phyloP scores from a whole-genome alignment of 2,888 invertebrate species.

The Criorhina ranunculi region DNA sequence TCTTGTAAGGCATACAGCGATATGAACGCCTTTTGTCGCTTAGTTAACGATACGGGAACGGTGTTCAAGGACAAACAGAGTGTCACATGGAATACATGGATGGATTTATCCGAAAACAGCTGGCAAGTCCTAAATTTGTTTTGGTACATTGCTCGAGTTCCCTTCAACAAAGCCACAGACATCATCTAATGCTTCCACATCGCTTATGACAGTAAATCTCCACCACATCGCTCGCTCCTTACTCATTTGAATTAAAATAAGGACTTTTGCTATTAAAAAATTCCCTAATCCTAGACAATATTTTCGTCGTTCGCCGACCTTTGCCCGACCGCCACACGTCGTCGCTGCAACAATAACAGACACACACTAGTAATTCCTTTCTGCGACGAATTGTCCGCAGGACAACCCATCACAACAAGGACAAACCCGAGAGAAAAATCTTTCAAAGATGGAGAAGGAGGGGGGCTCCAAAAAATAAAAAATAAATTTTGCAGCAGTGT shows the following conservation, averaged over 20 bases:
- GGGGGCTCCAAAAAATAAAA: conserved; percentile 21
- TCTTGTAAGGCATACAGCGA: no score
- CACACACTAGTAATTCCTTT: conserved; percentile 53
- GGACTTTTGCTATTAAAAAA: conserved; percentile 6
- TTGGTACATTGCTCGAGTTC: no score
- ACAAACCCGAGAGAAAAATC: conserved; percentile 38
- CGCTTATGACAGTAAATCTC: not conserved
- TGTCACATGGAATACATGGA: no score
- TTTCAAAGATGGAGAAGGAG: conserved; percentile 2
- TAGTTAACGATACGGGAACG: no score
- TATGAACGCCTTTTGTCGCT: no score
- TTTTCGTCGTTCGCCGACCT: conserved; percentile 35
- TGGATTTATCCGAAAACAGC: no score
- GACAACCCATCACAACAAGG: conserved; percentile 65
- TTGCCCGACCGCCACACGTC: conserved; percentile 26
- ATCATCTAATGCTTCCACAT: not conserved
- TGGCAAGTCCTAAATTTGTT: no score
- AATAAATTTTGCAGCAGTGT: conserved; percentile 58
- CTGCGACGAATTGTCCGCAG: conserved; percentile 74
- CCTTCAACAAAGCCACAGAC: not conserved
- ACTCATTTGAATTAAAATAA: conserved; percentile 21
- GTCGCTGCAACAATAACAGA: conserved; percentile 53
- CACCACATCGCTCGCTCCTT: not conserved
- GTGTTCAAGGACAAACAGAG: no score
- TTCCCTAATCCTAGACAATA: conserved; percentile 16